phyloP scores from a whole-genome alignment of 2,113 vertebrate genomes.

The Catharus fuscescens region DNA sequence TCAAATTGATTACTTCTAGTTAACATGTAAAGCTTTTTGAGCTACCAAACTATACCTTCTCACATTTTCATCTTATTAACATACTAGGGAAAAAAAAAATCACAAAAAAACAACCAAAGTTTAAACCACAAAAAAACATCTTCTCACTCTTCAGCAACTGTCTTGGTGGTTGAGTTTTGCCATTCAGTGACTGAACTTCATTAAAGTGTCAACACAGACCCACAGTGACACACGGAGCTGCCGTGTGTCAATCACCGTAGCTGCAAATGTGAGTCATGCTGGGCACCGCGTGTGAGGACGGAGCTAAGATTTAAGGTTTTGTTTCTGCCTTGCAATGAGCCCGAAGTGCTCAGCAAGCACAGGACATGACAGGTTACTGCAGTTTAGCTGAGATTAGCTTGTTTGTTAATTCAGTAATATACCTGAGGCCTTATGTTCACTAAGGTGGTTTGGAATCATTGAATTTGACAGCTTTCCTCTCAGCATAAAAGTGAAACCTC shows the following conservation, averaged over 20 bases:
- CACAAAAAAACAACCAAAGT: not conserved
- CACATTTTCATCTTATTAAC: not conserved
- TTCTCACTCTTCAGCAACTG: not conserved
- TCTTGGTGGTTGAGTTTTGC: not conserved
- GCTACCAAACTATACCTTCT: not conserved
- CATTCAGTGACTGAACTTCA: not conserved
- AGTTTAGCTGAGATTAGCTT: not conserved
- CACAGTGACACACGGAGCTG: accelerated
- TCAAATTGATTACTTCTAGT: not conserved
- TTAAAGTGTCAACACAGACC: not conserved
- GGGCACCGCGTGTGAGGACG: accelerated
- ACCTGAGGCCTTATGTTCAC: not conserved
- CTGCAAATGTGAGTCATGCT: not conserved
- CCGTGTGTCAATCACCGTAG: accelerated
- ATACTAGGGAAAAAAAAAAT: not conserved
- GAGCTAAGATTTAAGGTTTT: not conserved
- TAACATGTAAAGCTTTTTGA: not conserved
- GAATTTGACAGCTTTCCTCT: not conserved
- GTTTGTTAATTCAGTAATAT: not conserved
- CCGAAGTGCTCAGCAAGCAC: not conserved
- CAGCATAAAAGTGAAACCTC: not conserved
- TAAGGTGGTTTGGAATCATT: not conserved
- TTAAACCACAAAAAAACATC: not conserved
- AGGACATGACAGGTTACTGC: not conserved
- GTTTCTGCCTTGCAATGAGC: not conserved